These are phyloP conservation scores for Agelastica alni DNA, from an alignment of 2,888 invertebrate genomes.

Conservation along the genomic window DNA sequence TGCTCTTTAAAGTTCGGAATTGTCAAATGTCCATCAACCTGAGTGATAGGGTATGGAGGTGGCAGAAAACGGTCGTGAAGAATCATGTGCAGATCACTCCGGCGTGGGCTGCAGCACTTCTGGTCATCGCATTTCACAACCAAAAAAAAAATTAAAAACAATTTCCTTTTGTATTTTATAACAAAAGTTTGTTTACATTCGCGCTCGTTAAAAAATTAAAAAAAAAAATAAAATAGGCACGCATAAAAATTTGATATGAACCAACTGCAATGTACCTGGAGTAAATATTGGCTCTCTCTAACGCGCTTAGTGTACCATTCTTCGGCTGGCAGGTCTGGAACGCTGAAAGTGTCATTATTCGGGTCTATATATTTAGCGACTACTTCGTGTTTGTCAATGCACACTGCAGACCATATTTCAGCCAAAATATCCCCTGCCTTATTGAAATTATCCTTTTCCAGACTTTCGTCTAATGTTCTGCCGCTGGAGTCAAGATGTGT, in stretches of 20 bases:
- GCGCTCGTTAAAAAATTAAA: neutral
- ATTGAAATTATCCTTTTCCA: neutral
- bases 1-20: neutral
- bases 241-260: too few relatives aligned
- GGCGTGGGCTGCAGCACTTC: neutral
- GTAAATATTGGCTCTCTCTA: conserved; percentile 13
- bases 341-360: neutral
- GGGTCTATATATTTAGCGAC: conserved; percentile 2
- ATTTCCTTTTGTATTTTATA: neutral
- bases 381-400: conserved; percentile 1
- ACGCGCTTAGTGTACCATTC: conserved; percentile 13
- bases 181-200: neutral
- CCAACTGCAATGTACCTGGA: conserved; percentile 10
- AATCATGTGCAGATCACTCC: neutral
- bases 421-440: neutral
- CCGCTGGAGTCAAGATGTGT: neutral
- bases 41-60: too few relatives aligned
- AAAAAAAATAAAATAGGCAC: too few relatives aligned
- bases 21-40: neutral
- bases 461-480: conserved; percentile 2
- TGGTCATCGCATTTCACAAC: neutral
- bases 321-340: conserved; percentile 4
- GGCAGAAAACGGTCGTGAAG: neutral
- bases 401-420: neutral
- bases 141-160: neutral